Evolutionary conservation across 2,797 vertebrate species (phyloP).

Genomic region (Remorina albescens): DNA sequence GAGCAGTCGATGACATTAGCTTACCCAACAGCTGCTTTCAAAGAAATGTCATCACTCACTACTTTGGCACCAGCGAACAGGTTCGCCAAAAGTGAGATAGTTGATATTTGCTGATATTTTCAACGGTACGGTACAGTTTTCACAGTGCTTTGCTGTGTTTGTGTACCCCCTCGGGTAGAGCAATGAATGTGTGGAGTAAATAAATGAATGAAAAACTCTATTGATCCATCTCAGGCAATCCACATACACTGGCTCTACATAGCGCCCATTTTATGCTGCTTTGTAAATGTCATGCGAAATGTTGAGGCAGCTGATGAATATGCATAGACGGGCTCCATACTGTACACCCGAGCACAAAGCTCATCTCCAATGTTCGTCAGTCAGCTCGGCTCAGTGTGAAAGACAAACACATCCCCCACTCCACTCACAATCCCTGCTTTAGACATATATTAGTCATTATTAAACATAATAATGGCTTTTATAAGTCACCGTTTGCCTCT

Average conservation of each 20-base stretch:
- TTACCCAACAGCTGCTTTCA: too few species aligned
- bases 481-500: slow-evolving; percentile 81
- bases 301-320: slow-evolving; percentile 49
- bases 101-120: too few species aligned
- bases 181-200: not conserved
- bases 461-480: slow-evolving; percentile 88
- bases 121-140: too few species aligned
- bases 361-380: slow-evolving; percentile 74
- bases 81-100: too few species aligned
- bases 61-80: too few species aligned
- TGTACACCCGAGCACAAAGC: slow-evolving; percentile 31
- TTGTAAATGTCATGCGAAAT: slow-evolving; percentile 8
- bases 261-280: not conserved
- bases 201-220: not conserved
- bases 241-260: not conserved
- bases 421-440: slow-evolving; percentile 40
- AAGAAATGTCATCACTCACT: too few species aligned
- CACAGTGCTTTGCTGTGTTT: too few species aligned
- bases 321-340: slow-evolving; percentile 22
- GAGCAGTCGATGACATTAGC: too few species aligned
- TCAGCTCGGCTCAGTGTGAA: slow-evolving; percentile 53
- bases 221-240: not conserved
- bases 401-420: slow-evolving; percentile 16
- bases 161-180: too few species aligned
- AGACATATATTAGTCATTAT: slow-evolving; percentile 85